Conservation (phyloP, 2,113 vertebrate genomes). For the Mormyrus lacerda region DNA sequence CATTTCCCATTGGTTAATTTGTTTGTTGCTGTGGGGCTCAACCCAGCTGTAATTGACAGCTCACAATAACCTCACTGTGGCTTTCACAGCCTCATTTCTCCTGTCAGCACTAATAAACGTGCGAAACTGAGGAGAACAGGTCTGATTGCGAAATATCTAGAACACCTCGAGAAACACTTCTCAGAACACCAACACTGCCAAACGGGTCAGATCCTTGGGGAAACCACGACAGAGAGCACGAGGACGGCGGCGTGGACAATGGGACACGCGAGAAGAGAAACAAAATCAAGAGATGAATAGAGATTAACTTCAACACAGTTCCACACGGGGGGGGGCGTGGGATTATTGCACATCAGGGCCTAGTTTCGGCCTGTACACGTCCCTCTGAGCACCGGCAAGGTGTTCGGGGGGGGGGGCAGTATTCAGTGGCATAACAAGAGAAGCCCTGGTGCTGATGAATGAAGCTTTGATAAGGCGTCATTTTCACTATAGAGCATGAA, state of each 20-base stretch:
- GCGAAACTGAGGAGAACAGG: neutral
- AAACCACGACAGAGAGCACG: constrained; percentile 49
- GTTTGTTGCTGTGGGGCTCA: neutral
- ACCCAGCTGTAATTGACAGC: neutral
- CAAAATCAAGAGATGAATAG: neutral
- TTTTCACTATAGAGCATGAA: neutral
- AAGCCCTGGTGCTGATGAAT: neutral
- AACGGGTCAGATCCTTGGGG: neutral
- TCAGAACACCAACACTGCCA: neutral
- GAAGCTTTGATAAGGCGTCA: neutral
- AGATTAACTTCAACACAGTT: neutral
- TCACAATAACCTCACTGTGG: neutral
- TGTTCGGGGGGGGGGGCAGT: neutral
- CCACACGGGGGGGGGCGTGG: neutral
- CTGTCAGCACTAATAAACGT: neutral
- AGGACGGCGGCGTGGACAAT: constrained; percentile 48
- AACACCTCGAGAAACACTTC: constrained; percentile 45
- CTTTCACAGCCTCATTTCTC: neutral
- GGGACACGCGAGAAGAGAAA: neutral
- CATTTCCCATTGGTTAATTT: neutral
- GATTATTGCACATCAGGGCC: constrained; percentile 21
- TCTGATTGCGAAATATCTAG: constrained; percentile 41
- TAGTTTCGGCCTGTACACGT: constrained; percentile 15
- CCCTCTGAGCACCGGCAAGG: no score
- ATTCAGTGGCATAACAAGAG: neutral